Conservation (phyloP, 1,140 invertebrate species). For the Drosophila pandora region DNA sequence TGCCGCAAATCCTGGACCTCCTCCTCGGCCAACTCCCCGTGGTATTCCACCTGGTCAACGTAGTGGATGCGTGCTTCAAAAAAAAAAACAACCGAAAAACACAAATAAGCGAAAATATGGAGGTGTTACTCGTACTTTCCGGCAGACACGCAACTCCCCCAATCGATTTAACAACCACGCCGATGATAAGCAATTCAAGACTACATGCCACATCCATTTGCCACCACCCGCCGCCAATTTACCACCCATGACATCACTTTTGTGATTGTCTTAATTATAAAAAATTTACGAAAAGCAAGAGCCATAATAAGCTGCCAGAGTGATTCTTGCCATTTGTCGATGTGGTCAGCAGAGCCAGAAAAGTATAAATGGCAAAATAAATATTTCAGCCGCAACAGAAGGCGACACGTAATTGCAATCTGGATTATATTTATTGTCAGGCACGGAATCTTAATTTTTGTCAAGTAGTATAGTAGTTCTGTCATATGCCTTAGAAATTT, state of each 20-base stretch:
- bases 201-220: slow-evolving; percentile 1
- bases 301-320: slow-evolving; percentile 16
- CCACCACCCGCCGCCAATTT: slow-evolving; percentile 9
- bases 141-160: slow-evolving; percentile 50
- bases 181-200: neutral
- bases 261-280: slow-evolving; percentile 41
- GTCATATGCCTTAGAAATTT: neutral
- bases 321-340: slow-evolving; percentile 47
- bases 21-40: slow-evolving; percentile 27
- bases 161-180: slow-evolving; percentile 71
- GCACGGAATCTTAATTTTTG: neutral
- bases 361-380: neutral
- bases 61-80: slow-evolving; percentile 75
- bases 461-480: neutral
- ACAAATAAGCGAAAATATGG: neutral
- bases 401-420: slow-evolving; percentile 11
- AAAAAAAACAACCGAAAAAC: neutral
- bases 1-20: slow-evolving; percentile 19
- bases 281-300: slow-evolving; percentile 21
- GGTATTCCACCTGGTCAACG: slow-evolving; percentile 56
- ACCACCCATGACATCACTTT: slow-evolving; percentile 60
- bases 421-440: slow-evolving; percentile 18
- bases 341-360: slow-evolving; percentile 23
- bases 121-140: slow-evolving; percentile 15
- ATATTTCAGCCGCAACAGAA: neutral